A percentile compares a stretch with the other conserved stretches of the same genome.
These are phyloP conservation scores for Pollenia griseotomentosa DNA, from an alignment of 2,888 invertebrate genomes.

Conservation along the genomic window DNA sequence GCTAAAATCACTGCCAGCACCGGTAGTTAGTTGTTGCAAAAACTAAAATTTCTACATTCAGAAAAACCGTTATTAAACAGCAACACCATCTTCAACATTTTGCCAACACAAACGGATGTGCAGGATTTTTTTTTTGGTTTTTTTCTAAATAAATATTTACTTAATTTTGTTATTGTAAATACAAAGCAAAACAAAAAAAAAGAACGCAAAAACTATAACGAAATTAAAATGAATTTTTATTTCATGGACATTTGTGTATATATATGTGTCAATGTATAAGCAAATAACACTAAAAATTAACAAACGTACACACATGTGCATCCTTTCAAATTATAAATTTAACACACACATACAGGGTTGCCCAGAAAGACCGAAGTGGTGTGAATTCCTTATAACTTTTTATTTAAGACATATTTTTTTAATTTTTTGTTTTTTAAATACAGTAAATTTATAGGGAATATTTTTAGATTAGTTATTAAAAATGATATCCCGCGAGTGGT, in stretches of 20 bases:
- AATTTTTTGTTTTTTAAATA: no score
- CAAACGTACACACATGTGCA: neutral
- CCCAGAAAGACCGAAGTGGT: no score
- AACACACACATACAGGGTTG: neutral
- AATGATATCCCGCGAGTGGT: no score
- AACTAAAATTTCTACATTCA: slow-evolving; percentile 2
- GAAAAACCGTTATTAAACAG: slow-evolving; percentile 16
- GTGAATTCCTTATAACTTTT: no score
- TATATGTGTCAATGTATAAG: slow-evolving; percentile 4
- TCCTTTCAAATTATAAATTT: neutral
- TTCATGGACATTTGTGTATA: slow-evolving; percentile 19
- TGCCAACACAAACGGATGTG: slow-evolving; percentile 49
- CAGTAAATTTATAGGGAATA: no score
- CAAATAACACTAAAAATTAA: neutral
- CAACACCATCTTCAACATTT: slow-evolving; percentile 47
- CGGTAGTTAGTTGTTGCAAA: slow-evolving; percentile 37
- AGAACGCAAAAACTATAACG: slow-evolving; percentile 20
- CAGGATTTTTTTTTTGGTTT: slow-evolving; percentile 20
- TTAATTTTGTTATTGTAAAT: slow-evolving; percentile 47
- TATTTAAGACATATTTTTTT: no score
- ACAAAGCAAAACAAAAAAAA: slow-evolving; percentile 5
- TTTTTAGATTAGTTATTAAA: no score
- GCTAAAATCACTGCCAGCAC: slow-evolving; percentile 13
- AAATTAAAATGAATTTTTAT: slow-evolving; percentile 51
- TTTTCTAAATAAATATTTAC: slow-evolving; percentile 52